Evolutionary conservation across 2,888 invertebrate species (phyloP), one percentile per base, ranked within the genome.

Genomic region (Eudasyphora cyanicolor): DNA sequence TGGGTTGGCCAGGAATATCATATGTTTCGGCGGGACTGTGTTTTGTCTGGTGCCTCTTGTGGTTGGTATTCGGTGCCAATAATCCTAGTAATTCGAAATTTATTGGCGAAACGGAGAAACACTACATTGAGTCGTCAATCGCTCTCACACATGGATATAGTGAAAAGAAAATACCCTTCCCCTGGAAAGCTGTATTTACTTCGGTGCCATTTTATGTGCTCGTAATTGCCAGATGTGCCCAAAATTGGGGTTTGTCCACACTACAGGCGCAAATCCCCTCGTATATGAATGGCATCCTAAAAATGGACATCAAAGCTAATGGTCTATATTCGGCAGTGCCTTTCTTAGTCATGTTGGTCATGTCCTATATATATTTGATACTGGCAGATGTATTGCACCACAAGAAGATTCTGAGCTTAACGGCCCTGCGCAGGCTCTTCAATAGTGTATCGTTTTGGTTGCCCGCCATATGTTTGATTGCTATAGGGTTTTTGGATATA

Each of bases 161-260:
- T 45, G 93, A 87, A 5, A 86, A 86, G 4, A 85, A 76, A 51
- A 92, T 93, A 79, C 88, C 89, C 82, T 93, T 94, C 0, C 96
- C 96, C 0, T 96, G 95, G 95, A 90, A 87, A 62, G 92, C 93
- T 27, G 95, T 96, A 17, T 90, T 94, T 14, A 94, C 93, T 0
- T 95, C 95, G 0, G 86, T 94, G 0, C 95, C 96, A 0, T 93
- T 96, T 89, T 94, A 94, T 93, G 89, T 90, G 0, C 69, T 91
- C 27, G 89, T 94, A 1, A 90, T 94, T 0, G 94, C 93, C 0
- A 95, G 95, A 87, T 93, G 94, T 80, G 93, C 94, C 0, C 94
- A 95, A 86, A 94, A 94, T 86, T 96, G 95, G 95, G 95, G 95
- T 0, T 94, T 94, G 89, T 94, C 94, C 93, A 95, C 94, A 0